phyloP scores from a whole-genome alignment of 2,113 vertebrate genomes.

The Gopherus flavomarginatus region DNA sequence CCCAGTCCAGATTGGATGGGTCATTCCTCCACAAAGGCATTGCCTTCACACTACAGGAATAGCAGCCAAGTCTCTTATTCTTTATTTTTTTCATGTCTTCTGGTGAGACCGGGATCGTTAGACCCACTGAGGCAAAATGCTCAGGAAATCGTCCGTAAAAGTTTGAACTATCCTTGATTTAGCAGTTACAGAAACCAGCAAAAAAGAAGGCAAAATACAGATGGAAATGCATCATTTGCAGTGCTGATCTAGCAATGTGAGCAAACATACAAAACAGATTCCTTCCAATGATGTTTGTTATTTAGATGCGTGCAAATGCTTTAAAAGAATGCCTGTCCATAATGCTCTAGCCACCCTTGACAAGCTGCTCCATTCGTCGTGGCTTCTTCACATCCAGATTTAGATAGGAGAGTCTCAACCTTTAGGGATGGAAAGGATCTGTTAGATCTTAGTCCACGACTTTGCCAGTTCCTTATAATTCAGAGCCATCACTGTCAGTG shows the following conservation, averaged over 20 bases:
- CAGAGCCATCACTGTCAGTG: not conserved
- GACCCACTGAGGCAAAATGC: not conserved
- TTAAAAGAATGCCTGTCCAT: not conserved
- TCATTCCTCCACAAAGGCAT: not conserved
- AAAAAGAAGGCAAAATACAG: not conserved
- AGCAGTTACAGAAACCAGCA: fast-evolving
- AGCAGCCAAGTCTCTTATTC: fast-evolving
- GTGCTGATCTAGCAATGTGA: not conserved
- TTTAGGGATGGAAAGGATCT: not conserved
- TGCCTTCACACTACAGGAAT: not conserved
- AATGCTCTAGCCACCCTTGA: not conserved
- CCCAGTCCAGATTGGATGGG: not conserved
- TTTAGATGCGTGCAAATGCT: not conserved
- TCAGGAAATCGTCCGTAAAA: not conserved
- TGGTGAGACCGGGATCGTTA: not conserved
- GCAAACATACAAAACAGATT: not conserved
- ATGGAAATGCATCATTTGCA: not conserved
- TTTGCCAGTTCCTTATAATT: not conserved
- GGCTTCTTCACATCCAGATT: not conserved
- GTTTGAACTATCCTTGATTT: not conserved
- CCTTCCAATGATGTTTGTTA: not conserved
- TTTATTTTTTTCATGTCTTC: not conserved
- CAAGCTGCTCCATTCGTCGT: not conserved
- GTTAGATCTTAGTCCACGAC: not conserved
- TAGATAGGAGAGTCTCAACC: not conserved